Evolutionary conservation across 2,888 invertebrate species (phyloP).

Genomic region (Uloborus plumipes): DNA sequence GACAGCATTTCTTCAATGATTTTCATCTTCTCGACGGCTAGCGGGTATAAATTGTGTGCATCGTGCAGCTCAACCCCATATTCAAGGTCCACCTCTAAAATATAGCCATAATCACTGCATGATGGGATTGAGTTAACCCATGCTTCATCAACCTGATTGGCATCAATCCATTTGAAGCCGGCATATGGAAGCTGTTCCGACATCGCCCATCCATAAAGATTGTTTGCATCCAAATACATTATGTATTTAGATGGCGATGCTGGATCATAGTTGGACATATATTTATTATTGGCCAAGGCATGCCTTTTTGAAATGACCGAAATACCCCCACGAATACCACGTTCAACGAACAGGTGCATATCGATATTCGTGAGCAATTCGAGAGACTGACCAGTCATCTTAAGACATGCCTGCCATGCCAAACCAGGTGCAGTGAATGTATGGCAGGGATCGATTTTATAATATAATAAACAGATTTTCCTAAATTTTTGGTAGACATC

Average conservation of each 20-base stretch:
- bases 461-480: too few relatives aligned
- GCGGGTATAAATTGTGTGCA: slow-evolving; percentile 28
- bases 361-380: slow-evolving; percentile 68
- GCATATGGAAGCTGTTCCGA: slow-evolving; percentile 35
- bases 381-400: slow-evolving; percentile 67
- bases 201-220: slow-evolving; percentile 63
- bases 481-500: too few relatives aligned
- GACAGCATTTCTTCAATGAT: not conserved
- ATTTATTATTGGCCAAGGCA: slow-evolving; percentile 15
- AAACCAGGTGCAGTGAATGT: not conserved
- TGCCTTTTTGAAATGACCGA: slow-evolving; percentile 16
- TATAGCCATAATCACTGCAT: slow-evolving; percentile 11
- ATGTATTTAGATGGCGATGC: not conserved
- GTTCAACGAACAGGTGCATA: slow-evolving; percentile 67
- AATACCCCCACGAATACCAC: slow-evolving; percentile 65
- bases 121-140: not conserved
- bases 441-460: too few relatives aligned
- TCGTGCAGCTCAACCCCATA: slow-evolving; percentile 24
- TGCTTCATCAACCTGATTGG: not conserved
- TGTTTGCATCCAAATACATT: slow-evolving; percentile 58
- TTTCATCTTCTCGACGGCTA: slow-evolving; percentile 47
- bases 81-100: slow-evolving; percentile 33
- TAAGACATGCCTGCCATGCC: slow-evolving; percentile 33
- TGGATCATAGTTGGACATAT: slow-evolving; percentile 1
- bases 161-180: slow-evolving; percentile 43